Evolutionary conservation across 1,140 invertebrate species (phyloP).

Genomic region (Grapholita molesta): DNA sequence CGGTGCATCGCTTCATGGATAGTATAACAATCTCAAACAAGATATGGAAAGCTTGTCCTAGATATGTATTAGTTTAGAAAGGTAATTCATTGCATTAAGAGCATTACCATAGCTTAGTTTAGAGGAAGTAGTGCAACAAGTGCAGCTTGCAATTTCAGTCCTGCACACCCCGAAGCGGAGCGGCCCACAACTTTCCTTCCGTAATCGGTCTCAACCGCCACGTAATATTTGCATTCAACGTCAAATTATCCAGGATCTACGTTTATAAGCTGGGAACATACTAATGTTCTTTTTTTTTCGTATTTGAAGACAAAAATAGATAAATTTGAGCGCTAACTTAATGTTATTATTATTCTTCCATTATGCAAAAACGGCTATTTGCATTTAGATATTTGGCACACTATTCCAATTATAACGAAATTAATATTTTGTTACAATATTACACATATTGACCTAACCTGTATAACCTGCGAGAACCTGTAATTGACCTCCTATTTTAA

Average conservation of each 20-base stretch:
- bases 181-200: slow-evolving; percentile 23
- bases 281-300: slow-evolving; percentile 1
- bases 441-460: too few relatives aligned
- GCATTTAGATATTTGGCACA: too few relatives aligned
- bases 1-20: too few relatives aligned
- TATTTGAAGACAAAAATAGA: too few relatives aligned
- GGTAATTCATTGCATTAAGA: background rate
- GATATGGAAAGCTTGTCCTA: background rate
- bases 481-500: too few relatives aligned
- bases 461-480: too few relatives aligned
- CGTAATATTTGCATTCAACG: slow-evolving; percentile 9
- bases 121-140: background rate
- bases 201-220: background rate
- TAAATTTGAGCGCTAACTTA: too few relatives aligned
- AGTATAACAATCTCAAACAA: too few relatives aligned
- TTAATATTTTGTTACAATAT: too few relatives aligned
- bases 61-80: background rate
- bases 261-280: background rate
- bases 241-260: slow-evolving; percentile 1
- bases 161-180: slow-evolving; percentile 7
- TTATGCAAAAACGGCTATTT: too few relatives aligned
- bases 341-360: too few relatives aligned
- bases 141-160: slow-evolving; percentile 6
- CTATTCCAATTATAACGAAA: too few relatives aligned
- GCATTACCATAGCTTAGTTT: background rate